phyloP scores from a whole-genome alignment of 2,113 vertebrate genomes.

The Hypocryptadius cinnamomeus region DNA sequence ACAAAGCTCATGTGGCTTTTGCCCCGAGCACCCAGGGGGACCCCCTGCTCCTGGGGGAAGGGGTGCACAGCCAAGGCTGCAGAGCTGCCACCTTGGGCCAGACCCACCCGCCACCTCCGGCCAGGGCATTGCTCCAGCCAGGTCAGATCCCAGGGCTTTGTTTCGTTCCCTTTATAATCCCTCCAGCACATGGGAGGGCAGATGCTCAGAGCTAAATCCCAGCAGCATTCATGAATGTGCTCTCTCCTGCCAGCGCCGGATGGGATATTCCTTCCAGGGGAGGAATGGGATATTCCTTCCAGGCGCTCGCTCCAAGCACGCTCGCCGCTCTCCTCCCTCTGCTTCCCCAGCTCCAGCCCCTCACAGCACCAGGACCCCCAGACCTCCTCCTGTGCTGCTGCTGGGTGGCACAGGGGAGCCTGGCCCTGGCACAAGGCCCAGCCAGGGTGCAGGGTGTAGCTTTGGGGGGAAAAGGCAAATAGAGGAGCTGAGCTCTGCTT shows the following conservation, averaged over 20 bases:
- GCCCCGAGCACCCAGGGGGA: fast-evolving
- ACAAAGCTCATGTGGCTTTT: fast-evolving
- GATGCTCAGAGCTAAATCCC: slow-evolving; percentile 33
- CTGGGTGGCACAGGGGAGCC: background rate
- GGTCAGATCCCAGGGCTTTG: background rate
- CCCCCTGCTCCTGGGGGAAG: background rate
- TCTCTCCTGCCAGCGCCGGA: slow-evolving; percentile 35
- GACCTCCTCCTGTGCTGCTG: fast-evolving
- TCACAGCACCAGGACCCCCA: background rate
- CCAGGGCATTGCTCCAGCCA: background rate
- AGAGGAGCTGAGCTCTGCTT: background rate
- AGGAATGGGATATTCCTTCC: background rate
- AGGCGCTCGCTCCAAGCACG: background rate
- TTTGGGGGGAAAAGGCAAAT: background rate
- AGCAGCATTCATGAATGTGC: slow-evolving; percentile 29
- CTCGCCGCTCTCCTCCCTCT: background rate
- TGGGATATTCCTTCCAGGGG: slow-evolving; percentile 31
- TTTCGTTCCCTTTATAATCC: background rate
- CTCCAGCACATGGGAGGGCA: background rate
- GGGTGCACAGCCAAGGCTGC: fast-evolving
- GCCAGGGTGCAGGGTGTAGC: fast-evolving
- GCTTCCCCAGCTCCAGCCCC: background rate
- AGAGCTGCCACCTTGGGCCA: background rate
- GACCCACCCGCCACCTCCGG: background rate
- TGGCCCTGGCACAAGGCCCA: background rate